These are phyloP conservation scores for Troides aeacus DNA, from an alignment of 2,888 invertebrate genomes.

Conservation along the genomic window DNA sequence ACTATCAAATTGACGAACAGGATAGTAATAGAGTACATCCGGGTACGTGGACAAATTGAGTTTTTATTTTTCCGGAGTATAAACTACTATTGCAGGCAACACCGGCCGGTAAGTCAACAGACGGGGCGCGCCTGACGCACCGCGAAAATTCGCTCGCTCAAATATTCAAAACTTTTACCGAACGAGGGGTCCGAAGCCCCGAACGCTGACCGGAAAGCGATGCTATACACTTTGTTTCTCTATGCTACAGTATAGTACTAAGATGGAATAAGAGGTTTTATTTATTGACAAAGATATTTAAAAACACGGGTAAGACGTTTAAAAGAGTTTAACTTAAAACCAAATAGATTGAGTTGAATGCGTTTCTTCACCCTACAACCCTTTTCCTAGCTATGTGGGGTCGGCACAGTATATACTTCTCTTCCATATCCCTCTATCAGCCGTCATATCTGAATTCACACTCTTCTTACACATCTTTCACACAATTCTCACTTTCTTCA, in stretches of 20 bases:
- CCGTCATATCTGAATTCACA: no score
- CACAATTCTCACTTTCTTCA: no score
- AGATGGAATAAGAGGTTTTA: background rate
- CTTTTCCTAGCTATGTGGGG: no score
- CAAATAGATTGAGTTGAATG: no score
- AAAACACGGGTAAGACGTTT: no score
- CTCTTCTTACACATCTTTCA: no score
- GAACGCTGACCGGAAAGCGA: slow-evolving; percentile 24
- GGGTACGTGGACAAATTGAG: slow-evolving; percentile 19
- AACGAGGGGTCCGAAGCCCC: slow-evolving; percentile 39
- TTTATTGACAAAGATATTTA: no score
- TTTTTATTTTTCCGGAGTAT: slow-evolving; percentile 29
- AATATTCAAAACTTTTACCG: slow-evolving; percentile 59
- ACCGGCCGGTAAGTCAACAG: slow-evolving; percentile 40
- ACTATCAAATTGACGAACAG: slow-evolving; percentile 7
- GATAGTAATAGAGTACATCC: slow-evolving; percentile 11
- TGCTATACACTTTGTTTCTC: slow-evolving; percentile 8
- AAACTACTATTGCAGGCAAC: slow-evolving; percentile 14
- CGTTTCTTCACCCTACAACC: no score
- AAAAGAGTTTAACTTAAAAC: no score
- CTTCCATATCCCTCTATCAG: no score
- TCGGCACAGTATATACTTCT: no score
- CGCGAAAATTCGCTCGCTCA: slow-evolving; percentile 51
- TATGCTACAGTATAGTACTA: background rate
- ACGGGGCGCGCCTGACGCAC: slow-evolving; percentile 41